Conservation (phyloP, 2,797 vertebrate genomes). For the Pangasius sanitwongsei region DNA sequence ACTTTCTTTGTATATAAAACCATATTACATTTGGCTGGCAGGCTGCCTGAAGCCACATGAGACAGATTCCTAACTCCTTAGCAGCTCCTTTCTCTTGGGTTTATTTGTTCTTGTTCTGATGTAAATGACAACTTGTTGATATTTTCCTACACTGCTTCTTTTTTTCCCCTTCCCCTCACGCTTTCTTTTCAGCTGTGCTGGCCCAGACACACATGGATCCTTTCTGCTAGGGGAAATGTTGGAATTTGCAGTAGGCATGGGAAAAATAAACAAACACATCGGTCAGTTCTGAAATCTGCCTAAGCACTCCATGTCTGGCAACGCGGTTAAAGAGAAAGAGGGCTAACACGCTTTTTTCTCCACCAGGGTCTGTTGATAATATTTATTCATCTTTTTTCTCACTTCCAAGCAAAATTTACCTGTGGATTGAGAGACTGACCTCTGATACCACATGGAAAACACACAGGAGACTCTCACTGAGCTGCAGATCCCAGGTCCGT, state of each 20-base stretch:
- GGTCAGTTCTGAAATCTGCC: slow-evolving; percentile 52
- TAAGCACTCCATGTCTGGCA: slow-evolving; percentile 53
- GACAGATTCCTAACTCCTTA: slow-evolving; percentile 78
- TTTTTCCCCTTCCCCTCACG: slow-evolving; percentile 37
- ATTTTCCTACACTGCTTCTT: slow-evolving; percentile 68
- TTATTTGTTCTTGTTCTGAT: slow-evolving; percentile 76
- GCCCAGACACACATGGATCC: slow-evolving; percentile 62
- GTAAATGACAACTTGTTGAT: slow-evolving; percentile 75
- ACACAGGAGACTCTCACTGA: slow-evolving; percentile 67
- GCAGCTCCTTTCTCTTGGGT: slow-evolving; percentile 64
- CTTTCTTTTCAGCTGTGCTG: slow-evolving; percentile 31
- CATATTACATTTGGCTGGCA: slow-evolving; percentile 83
- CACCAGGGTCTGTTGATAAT: slow-evolving; percentile 76
- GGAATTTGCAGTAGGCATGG: slow-evolving; percentile 69
- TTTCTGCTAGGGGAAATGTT: slow-evolving; percentile 64
- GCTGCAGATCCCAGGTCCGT: slow-evolving; percentile 64
- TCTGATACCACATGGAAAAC: slow-evolving; percentile 75
- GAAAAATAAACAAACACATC: slow-evolving; percentile 72
- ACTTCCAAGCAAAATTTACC: slow-evolving; percentile 68
- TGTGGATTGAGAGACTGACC: slow-evolving; percentile 73
- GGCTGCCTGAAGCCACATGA: slow-evolving; percentile 79
- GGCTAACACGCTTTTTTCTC: slow-evolving; percentile 70
- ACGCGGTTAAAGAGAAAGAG: slow-evolving; percentile 52
- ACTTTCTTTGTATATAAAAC: slow-evolving; percentile 87
- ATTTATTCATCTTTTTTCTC: slow-evolving; percentile 76